These are phyloP conservation scores for Arothron firmamentum DNA, from an alignment of 2,113 vertebrate species.

Conservation along the genomic window DNA sequence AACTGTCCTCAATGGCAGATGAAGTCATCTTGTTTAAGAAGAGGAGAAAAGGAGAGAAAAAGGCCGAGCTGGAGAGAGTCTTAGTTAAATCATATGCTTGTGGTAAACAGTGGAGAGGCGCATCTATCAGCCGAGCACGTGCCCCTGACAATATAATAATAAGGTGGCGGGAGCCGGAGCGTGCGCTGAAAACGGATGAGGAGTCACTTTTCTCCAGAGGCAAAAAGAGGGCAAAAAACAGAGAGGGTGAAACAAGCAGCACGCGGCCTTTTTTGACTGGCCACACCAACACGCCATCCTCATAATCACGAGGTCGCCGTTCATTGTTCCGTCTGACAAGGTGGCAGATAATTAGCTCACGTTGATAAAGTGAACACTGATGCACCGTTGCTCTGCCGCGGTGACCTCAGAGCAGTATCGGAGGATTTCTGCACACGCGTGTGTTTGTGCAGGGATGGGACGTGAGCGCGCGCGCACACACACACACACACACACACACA, in stretches of 20 bases:
- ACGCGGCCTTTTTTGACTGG: constrained; percentile 60
- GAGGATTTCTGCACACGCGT: constrained; percentile 28
- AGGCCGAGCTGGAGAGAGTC: constrained; percentile 57
- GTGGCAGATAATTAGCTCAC: constrained; percentile 69
- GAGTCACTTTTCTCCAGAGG: constrained; percentile 42
- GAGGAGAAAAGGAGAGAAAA: constrained; percentile 44
- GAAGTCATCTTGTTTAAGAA: constrained; percentile 66
- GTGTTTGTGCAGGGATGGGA: constrained; percentile 34
- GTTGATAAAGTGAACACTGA: constrained; percentile 73
- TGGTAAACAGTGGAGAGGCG: constrained; percentile 71
- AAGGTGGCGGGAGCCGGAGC: constrained; percentile 60
- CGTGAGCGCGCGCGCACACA: constrained; percentile 11
- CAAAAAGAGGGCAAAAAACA: constrained; percentile 40
- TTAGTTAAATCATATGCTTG: constrained; percentile 72
- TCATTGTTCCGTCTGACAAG: constrained; percentile 63
- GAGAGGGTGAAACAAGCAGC: constrained; percentile 37
- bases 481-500: constrained; percentile 21
- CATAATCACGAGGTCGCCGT: constrained; percentile 67
- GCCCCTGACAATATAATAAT: constrained; percentile 75
- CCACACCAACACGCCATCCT: constrained; percentile 43
- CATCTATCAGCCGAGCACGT: constrained; percentile 72
- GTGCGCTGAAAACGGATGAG: constrained; percentile 72
- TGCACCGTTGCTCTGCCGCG: constrained; percentile 50
- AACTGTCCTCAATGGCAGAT: constrained; percentile 62
- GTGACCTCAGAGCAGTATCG: constrained; percentile 64